Evolutionary conservation across 1,140 invertebrate species (phyloP), one percentile per base, ranked within the genome.

Genomic region (Drosophila sechellia): DNA sequence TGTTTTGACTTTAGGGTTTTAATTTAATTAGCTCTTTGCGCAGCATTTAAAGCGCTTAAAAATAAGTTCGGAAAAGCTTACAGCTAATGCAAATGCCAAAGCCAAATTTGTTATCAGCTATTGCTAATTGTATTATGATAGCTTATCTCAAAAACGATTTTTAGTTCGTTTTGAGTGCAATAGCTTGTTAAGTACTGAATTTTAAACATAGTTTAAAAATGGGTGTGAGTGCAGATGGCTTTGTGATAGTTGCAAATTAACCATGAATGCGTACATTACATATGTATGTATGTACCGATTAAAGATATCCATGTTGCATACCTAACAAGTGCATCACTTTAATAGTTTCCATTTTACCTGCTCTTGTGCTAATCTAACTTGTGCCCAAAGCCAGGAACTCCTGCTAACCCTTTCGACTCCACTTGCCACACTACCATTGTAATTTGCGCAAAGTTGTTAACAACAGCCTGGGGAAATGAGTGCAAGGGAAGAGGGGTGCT

Each of bases 371-470:
- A 72, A 71, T 72, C 68, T 72, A 54, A 59, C 55, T 46, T 46
- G 69, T 54, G 56, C 57, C 25, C 43, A 37, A 48, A 54, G 57
- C 39, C 59, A 61, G 56, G 55, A 60, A 50, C 64, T 60, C 45
- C 42, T 65, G 54, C 42, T 65, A 57, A 56, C 54, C 49, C 25
- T 50, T 66, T 48, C 52, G 55, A 77, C 71, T 77, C 25, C 73
- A 64, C 53, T 81, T 68, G 59, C 58, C 74, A 43, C 53, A 55
- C 53, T 53, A 20, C 63, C 25, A 52, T 52, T 77, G 55, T 56
- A 57, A 68, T 48, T 75, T 46, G 63, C 50, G 71, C 46, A 63
- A 80, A 75, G 45, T 80, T 80, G 78, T 80, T 80, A 80, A 80
- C 71, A 76, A 66, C 55, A 57, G 40, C 50, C 40, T 22, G 63